Percentiles rank a stretch among this genome's conserved stretches.
phyloP scores from a whole-genome alignment of 2,888 invertebrate species.

The Leptinotarsa peninsularis region DNA sequence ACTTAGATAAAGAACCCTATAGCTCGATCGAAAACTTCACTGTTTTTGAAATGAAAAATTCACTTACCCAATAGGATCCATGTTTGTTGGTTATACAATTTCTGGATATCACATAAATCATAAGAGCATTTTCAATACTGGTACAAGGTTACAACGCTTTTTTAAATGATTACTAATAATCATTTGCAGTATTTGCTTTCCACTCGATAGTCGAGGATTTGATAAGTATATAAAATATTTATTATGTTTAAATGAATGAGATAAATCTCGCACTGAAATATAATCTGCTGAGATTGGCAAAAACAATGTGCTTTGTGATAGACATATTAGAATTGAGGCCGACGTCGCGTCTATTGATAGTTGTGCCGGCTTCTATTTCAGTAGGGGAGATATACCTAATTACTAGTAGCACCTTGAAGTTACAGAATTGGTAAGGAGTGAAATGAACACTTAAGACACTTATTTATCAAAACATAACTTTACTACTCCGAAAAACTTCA shows the following conservation, averaged over 20 bases:
- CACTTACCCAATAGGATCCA: constrained; percentile 4
- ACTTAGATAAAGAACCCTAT: too few species aligned
- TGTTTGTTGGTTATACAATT: neutral
- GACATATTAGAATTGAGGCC: too few species aligned
- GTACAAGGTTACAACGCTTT: neutral
- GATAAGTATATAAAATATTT: neutral
- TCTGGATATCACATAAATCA: neutral
- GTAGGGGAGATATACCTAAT: too few species aligned
- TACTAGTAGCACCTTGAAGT: too few species aligned
- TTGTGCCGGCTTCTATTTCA: too few species aligned
- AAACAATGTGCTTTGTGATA: neutral
- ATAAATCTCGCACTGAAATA: neutral
- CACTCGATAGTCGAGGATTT: neutral
- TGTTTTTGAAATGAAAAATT: neutral
- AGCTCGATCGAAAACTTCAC: too few species aligned
- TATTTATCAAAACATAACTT: too few species aligned
- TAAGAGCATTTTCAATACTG: neutral
- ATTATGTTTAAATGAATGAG: neutral
- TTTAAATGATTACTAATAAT: neutral
- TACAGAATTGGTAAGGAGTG: too few species aligned
- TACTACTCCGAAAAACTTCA: too few species aligned
- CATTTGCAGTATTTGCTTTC: neutral
- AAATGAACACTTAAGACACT: too few species aligned
- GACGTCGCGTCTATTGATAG: too few species aligned
- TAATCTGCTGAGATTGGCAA: neutral